Base-by-base conservation (phyloP, 2,888 invertebrate genomes). In the Syritta pipiens region DNA sequence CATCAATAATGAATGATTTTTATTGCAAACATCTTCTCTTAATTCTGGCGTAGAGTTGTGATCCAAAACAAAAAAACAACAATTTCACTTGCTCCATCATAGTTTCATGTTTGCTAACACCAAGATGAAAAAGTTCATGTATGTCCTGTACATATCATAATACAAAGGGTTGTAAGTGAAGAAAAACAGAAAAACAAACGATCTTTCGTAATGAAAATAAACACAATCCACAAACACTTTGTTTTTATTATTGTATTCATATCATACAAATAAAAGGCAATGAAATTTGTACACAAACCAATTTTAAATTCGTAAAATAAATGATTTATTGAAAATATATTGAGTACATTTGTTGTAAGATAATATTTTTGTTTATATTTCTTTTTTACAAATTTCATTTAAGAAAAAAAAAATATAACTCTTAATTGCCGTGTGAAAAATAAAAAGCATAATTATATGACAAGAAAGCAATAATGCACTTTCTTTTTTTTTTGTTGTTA, bases 311-410 rank as follows among this genome's bases (percentile, higher is more conserved):
- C 22, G 14, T 67, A 37, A 60, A 67, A 74, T 74, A 59, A 59
- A 62, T 28, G 44, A 57, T 74, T 75, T 75, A 68, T 68, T 75
- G 75, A 75, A 69, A 69, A 69, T 75, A 75, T 55, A 55, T 46
- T 30, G 35, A 57, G 17, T 46, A 53, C 35, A 46, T 10, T 46
- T 67, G 10, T 53, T 53, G 17, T 44, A 12, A 65, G 12, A 53
- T 53, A 17, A 44, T 53, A 42, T n/a, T 22, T 42, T 4, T 26
- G 4, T 37, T n/a, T n/a, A n/a, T 28, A 14, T 35, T 22, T 20
- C 6, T 22, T 44, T 63, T 63, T 30, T 51, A 51, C 32, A 63
- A 51, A 51, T 42, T 42, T 42, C 2, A 22, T 46, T 55, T 14
- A 17, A 40, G n/a, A 32, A 44, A 30, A n/a, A 24, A 49, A 40